Evolutionary conservation across 2,113 vertebrate species (phyloP).

Genomic region (Pelobates fuscus): DNA sequence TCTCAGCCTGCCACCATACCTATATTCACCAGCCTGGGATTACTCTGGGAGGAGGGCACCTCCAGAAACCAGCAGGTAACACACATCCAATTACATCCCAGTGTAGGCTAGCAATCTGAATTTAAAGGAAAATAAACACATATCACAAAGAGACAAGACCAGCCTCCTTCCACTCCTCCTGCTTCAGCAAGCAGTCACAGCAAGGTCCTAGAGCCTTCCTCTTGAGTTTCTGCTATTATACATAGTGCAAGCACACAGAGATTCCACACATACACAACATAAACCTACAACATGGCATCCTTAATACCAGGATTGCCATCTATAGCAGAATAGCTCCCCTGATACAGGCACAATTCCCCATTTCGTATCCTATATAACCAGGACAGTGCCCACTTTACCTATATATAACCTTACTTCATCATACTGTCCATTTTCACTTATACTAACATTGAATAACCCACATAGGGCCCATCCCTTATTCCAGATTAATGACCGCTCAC

Average conservation of each 20-base stretch:
- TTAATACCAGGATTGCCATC: no score
- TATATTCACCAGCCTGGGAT: not conserved
- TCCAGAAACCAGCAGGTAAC: not conserved
- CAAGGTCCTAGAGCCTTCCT: slow-evolving; percentile 3
- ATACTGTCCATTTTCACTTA: no score
- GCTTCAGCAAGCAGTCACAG: slow-evolving; percentile 1
- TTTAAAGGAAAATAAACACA: slow-evolving; percentile 37
- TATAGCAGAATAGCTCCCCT: not conserved
- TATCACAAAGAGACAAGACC: not conserved
- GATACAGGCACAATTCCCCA: no score
- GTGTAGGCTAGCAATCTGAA: not conserved
- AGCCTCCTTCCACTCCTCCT: slow-evolving; percentile 15
- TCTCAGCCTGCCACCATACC: not conserved
- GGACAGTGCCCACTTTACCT: no score
- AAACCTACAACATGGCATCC: no score
- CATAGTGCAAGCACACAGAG: no score
- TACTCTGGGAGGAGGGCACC: not conserved
- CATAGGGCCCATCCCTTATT: no score
- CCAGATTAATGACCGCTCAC: no score
- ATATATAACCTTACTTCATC: no score
- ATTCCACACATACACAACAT: not conserved
- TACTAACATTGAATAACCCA: no score
- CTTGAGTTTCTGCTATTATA: no score
- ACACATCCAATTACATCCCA: slow-evolving; percentile 9
- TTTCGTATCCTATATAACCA: no score